Conservation (phyloP, 2,797 vertebrate genomes). For the Trachurus trachurus region DNA sequence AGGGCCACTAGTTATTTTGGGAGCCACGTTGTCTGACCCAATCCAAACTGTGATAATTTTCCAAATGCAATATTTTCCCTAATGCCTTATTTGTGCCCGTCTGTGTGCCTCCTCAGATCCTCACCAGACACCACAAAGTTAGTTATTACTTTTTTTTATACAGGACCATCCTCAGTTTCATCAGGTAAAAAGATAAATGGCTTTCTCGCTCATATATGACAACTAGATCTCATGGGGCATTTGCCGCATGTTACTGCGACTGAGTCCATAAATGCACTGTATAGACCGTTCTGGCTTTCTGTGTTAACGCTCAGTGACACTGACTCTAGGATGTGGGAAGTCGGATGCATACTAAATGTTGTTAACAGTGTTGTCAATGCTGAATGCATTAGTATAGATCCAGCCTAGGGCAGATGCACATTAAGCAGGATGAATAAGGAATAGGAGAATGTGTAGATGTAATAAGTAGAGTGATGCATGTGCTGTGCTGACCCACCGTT, state of each 20-base stretch:
- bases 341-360: slow-evolving; percentile 5
- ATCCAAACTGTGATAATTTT: slow-evolving; percentile 53
- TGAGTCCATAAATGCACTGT: not conserved
- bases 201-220: not conserved
- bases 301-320: not conserved
- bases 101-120: not conserved
- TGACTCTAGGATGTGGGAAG: slow-evolving; percentile 13
- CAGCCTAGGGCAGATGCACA: slow-evolving; percentile 12
- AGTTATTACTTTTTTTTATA: not conserved
- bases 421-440: slow-evolving; percentile 7
- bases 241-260: slow-evolving; percentile 6
- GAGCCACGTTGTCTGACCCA: slow-evolving; percentile 31
- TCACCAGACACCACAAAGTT: not conserved
- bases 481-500: slow-evolving; percentile 30
- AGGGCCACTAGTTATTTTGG: slow-evolving; percentile 65
- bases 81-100: slow-evolving; percentile 40
- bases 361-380: slow-evolving; percentile 25
- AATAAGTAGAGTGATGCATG: slow-evolving; percentile 21
- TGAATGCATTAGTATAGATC: slow-evolving; percentile 48
- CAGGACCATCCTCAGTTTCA: slow-evolving; percentile 20
- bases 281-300: not conserved
- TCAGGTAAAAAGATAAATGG: slow-evolving; percentile 8
- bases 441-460: slow-evolving; percentile 9
- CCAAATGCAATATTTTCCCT: slow-evolving; percentile 57
- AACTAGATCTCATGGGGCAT: not conserved